Base-by-base conservation (phyloP, 2,888 invertebrate species). In the Ryuthela nishihirai region DNA sequence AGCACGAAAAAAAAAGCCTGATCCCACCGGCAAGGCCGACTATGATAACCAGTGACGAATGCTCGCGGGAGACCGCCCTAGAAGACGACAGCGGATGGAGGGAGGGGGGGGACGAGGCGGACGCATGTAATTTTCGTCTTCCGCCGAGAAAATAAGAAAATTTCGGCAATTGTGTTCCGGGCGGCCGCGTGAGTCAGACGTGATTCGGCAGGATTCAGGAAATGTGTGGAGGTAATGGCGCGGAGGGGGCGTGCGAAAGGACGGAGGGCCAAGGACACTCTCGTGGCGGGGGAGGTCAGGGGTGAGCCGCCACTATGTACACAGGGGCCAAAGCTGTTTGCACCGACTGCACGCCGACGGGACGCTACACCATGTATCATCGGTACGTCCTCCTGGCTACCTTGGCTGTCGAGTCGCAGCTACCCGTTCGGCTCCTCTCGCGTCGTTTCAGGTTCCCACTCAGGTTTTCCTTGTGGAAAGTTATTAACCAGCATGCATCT, bases 271-370 rank as follows among this genome's bases (percentile, higher is more conserved):
- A 58, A 58, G 58, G 52, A 41, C 58, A 52, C 24, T 41, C 41
- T 18, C 25, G 15, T 34, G 44, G 38, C 43, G 55, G 24, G 17
- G n/a, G 12, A 34, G 56, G 58, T 53, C 58, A 58, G 43, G 52
- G 58, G 58, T 58, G 46, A 52, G 36, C 46, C 45, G 58, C 58
- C 58, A 53, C 58, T 58, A 58, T 52, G 58, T 53, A 58, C 52
- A 29, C 56, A 58, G 38, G 26, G 54, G 41, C 26, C 41, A 38
- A 44, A 26, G 42, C 42, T 49, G 49, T 50, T 50, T 49, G 44
- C 44, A 42, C 54, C 47, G 32, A 43, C 43, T 32, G 48, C 35
- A 35, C 40, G 48, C 40, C 25, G 45, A 44, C 29, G 47, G 35
- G 49, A 46, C n/a, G n/a, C n/a, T n/a, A n/a, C n/a, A n/a, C n/a